Evolutionary conservation across 2,797 vertebrate species (phyloP), one percentile per base, ranked within the genome.

Genomic region (Chelon labrosus): DNA sequence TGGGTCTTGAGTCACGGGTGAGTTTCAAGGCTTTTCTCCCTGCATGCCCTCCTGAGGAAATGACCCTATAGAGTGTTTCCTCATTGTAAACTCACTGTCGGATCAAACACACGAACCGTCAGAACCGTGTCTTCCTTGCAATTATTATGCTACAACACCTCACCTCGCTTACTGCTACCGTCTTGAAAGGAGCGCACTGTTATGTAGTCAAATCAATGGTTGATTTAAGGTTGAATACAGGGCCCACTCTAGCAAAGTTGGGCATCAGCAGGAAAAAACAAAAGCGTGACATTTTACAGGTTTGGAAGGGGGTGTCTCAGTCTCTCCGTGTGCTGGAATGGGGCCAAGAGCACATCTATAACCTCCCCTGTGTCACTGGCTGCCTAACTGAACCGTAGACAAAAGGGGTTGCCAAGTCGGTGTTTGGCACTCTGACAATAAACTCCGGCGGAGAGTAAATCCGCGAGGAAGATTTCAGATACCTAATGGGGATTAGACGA

Each of bases 401-500:
- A 84, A 70, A 85, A 17, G 72, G 56, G 60, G 41, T 57, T 84
- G 82, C 86, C 88, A 89, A 91, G 75, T 86, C 80, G 73, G 44
- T 71, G 75, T 88, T 88, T 81, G 84, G 88, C 83, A 89, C 72
- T 80, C 61, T 52, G 49, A 73, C 74, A 64, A 85, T 83, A 86
- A 91, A 91, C 90, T 89, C 73, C 57, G 77, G 62, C 68, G 58
- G 65, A 68, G 70, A 77, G 57, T 84, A 75, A 89, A 89, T 84
- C 82, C 85, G 74, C 66, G 63, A 81, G 78, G 79, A 83, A 65
- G 56, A 80, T 86, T 87, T 89, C 52, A 83, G 75, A 86, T 63
- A 84, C 80, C 80, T 85, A 85, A 85, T 85, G 77, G 62, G 88
- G 76, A 89, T 85, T 85, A 83, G 65, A 80, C 71, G 73, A 84